Evolutionary conservation across 1,140 invertebrate genomes (phyloP).

Genomic region (Phocides pigmalion): DNA sequence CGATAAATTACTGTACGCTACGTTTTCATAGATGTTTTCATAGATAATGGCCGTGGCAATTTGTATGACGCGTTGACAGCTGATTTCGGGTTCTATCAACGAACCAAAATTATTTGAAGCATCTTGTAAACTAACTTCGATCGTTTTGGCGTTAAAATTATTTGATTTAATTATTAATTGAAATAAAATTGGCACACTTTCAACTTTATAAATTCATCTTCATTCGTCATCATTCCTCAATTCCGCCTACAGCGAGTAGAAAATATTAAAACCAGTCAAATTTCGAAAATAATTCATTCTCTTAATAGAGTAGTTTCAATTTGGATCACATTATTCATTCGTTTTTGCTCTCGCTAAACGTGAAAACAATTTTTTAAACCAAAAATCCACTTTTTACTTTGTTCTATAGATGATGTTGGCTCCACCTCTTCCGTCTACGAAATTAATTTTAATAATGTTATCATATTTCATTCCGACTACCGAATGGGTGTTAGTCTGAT

Average conservation of each 20-base stretch:
- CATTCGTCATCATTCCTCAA: background rate
- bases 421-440: constrained; percentile 50
- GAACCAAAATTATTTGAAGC: background rate
- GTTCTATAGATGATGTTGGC: constrained; percentile 50
- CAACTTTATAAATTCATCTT: constrained; percentile 5
- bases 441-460: constrained; percentile 55
- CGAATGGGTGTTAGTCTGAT: constrained; percentile 51
- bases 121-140: background rate
- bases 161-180: no score
- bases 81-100: constrained; percentile 43
- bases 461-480: constrained; percentile 62
- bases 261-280: constrained; percentile 33
- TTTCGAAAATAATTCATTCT: constrained; percentile 41
- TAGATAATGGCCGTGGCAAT: constrained; percentile 62
- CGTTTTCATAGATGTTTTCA: constrained; percentile 62
- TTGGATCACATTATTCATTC: constrained; percentile 34
- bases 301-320: constrained; percentile 39
- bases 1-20: constrained; percentile 72
- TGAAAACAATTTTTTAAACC: constrained; percentile 31
- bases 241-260: background rate
- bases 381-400: constrained; percentile 38
- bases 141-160: no score
- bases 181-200: background rate
- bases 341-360: constrained; percentile 27
- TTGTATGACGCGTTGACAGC: constrained; percentile 68